Conservation (phyloP, 2,797 vertebrate genomes). For the Kryptopterus vitreolus region DNA sequence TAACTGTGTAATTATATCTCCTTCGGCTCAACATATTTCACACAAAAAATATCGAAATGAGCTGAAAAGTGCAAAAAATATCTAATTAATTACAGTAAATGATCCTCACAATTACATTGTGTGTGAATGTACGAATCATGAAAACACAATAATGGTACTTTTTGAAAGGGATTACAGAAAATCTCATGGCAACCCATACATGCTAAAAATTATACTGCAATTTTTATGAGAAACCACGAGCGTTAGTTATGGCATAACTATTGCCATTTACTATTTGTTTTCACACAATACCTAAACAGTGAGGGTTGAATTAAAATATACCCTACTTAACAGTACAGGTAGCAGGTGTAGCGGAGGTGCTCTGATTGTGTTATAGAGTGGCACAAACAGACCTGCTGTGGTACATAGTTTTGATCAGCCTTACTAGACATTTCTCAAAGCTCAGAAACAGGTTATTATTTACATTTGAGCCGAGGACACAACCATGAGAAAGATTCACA, state of each 20-base stretch:
- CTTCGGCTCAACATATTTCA: background rate
- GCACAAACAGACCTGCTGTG: background rate
- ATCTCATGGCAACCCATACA: background rate
- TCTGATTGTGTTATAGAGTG: background rate
- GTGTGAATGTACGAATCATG: background rate
- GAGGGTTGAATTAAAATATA: background rate
- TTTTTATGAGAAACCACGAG: background rate
- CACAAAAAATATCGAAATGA: background rate
- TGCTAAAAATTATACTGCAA: background rate
- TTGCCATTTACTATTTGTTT: background rate
- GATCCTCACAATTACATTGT: background rate
- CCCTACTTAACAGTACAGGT: background rate
- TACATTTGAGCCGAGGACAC: background rate
- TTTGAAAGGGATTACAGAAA: background rate
- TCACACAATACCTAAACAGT: background rate
- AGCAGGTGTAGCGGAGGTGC: slow-evolving; percentile 5
- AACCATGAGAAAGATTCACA: background rate
- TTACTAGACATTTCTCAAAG: background rate
- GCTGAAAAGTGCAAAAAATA: background rate
- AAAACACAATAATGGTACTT: background rate
- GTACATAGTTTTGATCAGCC: background rate
- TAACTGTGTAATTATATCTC: background rate
- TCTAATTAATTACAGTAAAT: background rate
- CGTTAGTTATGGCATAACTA: background rate
- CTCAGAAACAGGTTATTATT: slow-evolving; percentile 1